Evolutionary conservation across 2,797 vertebrate species (phyloP).

Genomic region (Liparis tanakae): DNA sequence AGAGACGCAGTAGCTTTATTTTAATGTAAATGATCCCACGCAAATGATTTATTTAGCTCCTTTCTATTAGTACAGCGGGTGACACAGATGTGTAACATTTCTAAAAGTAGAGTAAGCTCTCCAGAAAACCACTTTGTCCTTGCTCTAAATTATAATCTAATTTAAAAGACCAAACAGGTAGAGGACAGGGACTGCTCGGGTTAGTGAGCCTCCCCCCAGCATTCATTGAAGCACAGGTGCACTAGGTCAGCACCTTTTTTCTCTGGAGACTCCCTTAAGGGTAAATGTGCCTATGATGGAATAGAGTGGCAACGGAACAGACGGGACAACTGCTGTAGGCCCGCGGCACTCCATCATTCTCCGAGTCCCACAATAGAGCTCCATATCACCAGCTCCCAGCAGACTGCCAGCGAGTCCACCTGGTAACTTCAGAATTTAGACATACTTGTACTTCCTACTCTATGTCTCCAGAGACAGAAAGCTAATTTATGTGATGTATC

Average conservation of each 20-base stretch:
- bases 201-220: conserved; percentile 44
- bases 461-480: conserved; percentile 31
- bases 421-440: conserved; percentile 47
- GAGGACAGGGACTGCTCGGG: conserved; percentile 59
- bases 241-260: conserved; percentile 69
- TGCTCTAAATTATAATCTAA: conserved; percentile 41
- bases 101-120: conserved; percentile 33
- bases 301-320: conserved; percentile 78
- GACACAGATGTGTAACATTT: conserved; percentile 27
- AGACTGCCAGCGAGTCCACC: conserved; percentile 59
- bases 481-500: background rate
- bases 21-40: conserved; percentile 19
- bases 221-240: conserved; percentile 74
- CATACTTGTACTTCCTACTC: conserved; percentile 21
- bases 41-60: conserved; percentile 23
- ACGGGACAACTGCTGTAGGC: conserved; percentile 79
- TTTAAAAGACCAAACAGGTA: conserved; percentile 54
- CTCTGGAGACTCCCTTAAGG: conserved; percentile 75
- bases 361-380: conserved; percentile 66
- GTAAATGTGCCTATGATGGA: conserved; percentile 81
- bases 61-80: conserved; percentile 20
- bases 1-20: conserved; percentile 68
- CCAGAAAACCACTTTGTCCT: conserved; percentile 41
- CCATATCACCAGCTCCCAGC: conserved; percentile 54
- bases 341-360: conserved; percentile 84